Evolutionary conservation across 2,888 invertebrate genomes (phyloP).

Genomic region (Caenorhabditis sulstoni): DNA sequence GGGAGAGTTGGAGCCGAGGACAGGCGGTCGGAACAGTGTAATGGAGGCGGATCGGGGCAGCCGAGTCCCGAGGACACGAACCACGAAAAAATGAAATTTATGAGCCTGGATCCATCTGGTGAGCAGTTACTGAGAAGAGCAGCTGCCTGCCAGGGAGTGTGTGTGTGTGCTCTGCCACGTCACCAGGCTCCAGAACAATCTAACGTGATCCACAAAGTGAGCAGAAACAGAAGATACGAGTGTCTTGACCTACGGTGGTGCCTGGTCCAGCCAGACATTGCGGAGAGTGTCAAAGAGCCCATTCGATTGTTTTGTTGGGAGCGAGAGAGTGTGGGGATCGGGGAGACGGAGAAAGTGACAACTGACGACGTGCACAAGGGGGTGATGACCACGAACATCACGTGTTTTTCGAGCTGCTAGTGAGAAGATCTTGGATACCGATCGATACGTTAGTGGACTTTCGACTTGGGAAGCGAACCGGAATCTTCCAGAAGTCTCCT

Average conservation of each 20-base stretch:
- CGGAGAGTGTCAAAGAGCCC: background rate
- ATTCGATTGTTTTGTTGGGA: constrained; percentile 20
- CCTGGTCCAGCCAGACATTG: constrained; percentile 18
- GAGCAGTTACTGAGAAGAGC: constrained; percentile 11
- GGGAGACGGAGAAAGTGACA: constrained; percentile 30
- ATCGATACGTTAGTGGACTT: background rate
- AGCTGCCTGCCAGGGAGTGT: background rate
- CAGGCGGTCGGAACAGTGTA: constrained; percentile 24
- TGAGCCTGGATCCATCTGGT: constrained; percentile 5
- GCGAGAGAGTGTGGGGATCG: constrained; percentile 8
- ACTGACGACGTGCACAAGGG: constrained; percentile 10
- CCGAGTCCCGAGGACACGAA: background rate
- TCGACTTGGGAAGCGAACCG: background rate
- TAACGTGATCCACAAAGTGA: background rate
- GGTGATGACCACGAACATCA: constrained; percentile 53
- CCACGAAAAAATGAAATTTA: constrained; percentile 16
- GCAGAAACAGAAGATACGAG: too few relatives aligned
- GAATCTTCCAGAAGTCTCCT: too few relatives aligned
- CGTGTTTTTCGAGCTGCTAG: constrained; percentile 19
- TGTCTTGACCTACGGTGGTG: background rate
- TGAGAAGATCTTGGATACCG: constrained; percentile 9
- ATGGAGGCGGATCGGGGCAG: constrained; percentile 11
- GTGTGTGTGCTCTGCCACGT: background rate
- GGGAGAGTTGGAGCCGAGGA: constrained; percentile 8
- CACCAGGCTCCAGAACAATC: background rate